Evolutionary conservation across 2,797 vertebrate species (phyloP).

Genomic region (Leucoraja ocellata): DNA sequence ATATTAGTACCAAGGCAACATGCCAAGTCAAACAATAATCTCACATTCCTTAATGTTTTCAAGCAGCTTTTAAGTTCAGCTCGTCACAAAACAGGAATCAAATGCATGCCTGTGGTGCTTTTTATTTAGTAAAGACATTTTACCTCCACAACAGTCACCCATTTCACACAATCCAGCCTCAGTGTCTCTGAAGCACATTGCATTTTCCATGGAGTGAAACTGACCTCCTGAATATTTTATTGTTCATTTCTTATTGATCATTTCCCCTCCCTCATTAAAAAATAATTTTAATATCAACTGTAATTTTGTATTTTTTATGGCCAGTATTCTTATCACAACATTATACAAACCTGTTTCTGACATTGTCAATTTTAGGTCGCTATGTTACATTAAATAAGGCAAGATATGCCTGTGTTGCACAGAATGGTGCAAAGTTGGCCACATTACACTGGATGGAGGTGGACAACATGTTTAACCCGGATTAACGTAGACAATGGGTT

Average conservation of each 20-base stretch:
- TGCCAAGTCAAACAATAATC: slow-evolving; percentile 35
- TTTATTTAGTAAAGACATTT: slow-evolving; percentile 18
- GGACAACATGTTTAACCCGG: neutral
- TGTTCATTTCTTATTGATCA: neutral
- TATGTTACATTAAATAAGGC: neutral
- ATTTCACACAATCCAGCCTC: slow-evolving; percentile 12
- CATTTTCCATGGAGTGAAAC: no score
- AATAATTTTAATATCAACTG: neutral
- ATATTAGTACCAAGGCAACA: slow-evolving; percentile 27
- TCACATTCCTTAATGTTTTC: slow-evolving; percentile 35
- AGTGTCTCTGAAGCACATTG: neutral
- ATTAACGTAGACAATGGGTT: neutral
- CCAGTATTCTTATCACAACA: neutral
- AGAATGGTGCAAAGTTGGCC: neutral
- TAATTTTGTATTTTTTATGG: neutral
- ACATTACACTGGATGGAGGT: neutral
- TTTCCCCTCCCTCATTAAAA: neutral
- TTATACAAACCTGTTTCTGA: neutral
- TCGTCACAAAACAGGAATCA: slow-evolving; percentile 30
- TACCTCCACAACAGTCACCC: slow-evolving; percentile 5
- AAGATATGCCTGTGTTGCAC: neutral
- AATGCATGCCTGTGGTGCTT: slow-evolving; percentile 35
- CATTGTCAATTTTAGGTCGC: neutral
- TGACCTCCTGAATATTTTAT: neutral
- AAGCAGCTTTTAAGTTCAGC: slow-evolving; percentile 27